Evolutionary conservation across 2,113 vertebrate genomes (phyloP).

Genomic region (Talpa occidentalis): DNA sequence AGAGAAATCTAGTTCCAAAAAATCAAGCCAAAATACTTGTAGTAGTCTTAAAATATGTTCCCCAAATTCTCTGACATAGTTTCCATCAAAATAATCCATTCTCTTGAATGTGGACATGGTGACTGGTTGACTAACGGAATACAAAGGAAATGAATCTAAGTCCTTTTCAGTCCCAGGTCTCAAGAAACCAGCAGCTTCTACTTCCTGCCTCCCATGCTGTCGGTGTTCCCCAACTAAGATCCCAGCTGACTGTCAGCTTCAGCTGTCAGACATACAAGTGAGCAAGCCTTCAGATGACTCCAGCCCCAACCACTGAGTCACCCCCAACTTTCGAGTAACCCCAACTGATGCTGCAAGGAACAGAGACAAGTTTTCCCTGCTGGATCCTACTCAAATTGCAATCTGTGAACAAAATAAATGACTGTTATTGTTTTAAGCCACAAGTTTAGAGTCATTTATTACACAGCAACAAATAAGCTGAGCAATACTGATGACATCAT

Average conservation of each 20-base stretch:
- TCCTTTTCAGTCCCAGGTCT: not conserved
- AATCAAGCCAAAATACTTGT: not conserved
- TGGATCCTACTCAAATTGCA: not conserved
- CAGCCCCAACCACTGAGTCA: not conserved
- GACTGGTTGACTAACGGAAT: not conserved
- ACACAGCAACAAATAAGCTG: not conserved
- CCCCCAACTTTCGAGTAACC: not conserved
- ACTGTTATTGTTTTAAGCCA: not conserved
- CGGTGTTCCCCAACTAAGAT: not conserved
- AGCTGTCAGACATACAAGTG: not conserved
- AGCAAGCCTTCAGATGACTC: not conserved
- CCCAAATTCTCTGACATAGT: not conserved
- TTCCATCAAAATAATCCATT: not conserved
- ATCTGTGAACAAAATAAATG: not conserved
- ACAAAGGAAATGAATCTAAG: not conserved
- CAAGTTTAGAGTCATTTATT: not conserved
- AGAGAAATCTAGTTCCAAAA: conserved; percentile 1
- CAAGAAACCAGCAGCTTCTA: not conserved
- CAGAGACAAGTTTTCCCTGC: not conserved
- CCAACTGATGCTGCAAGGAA: not conserved
- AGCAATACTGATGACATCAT: not conserved
- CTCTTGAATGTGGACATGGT: not conserved
- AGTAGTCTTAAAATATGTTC: conserved; percentile 13
- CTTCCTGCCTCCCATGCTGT: not conserved
- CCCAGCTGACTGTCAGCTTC: not conserved